Base-by-base conservation (phyloP, 2,888 invertebrate genomes). In the Odontocerum albicorne region DNA sequence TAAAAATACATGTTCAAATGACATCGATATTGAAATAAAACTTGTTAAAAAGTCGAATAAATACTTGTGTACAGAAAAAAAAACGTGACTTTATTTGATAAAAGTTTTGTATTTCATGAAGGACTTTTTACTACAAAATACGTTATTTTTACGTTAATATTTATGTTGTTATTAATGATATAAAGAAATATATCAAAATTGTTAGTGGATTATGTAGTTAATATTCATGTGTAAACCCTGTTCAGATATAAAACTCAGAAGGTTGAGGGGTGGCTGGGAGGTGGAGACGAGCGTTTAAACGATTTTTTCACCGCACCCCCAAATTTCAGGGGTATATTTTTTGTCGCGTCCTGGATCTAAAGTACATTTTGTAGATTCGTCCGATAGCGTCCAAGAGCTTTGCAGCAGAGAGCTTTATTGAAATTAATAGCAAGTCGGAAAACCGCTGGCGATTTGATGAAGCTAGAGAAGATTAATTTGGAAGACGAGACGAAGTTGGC, bases 331-430 rank as follows among this genome's bases (percentile, higher is more conserved):
- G 42, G 31, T 32, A 44, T 31, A 27, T 32, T 44, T 44, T 44
- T 44, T 31, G 31, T 32, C 32, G 32, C 17, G 4, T 27, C 27
- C 10, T 17, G 32, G 44, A 32, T 32, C 32, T 32, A 10, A 32
- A 44, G 44, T 44, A 44, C 32, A 44, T 44, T 44, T 31, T 44
- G 46, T 33, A 46, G 46, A 46, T 46, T 46, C 35, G 33, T 20
- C 35, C 46, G 50, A 50, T 50, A 50, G 43, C 43, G 50, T 50
- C 50, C 50, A 3, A 42, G 43, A 33, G 42, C 19, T 50, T 43
- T 40, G 43, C 43, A 31, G 20, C 17, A 35, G 17, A 17, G 27
- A 17, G 19, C 20, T 40, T 50, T 42, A 49, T 49, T 49, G 49
- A 49, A 39, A 49, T 49, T 49, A 49, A 49, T 49, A 49, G 49